Evolutionary conservation across 2,797 vertebrate species (phyloP).

Genomic region (Taeniopygia guttata): DNA sequence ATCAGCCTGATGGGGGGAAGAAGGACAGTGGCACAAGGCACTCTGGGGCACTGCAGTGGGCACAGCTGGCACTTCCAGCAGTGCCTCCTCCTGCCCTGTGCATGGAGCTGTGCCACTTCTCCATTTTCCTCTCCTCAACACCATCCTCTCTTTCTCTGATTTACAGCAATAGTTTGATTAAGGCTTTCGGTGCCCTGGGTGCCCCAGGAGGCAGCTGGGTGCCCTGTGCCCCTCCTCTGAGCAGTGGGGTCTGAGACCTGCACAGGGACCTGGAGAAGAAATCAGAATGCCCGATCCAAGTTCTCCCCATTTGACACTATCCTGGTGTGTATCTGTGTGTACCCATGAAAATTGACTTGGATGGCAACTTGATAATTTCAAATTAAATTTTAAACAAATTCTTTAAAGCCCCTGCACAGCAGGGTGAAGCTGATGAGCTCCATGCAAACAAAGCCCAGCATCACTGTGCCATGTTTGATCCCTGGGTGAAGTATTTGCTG

Average conservation of each 20-base stretch:
- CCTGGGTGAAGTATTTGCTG: background rate
- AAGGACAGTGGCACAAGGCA: fast-evolving
- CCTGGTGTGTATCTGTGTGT: background rate
- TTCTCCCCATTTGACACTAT: fast-evolving
- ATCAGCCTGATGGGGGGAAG: fast-evolving
- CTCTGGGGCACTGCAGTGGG: background rate
- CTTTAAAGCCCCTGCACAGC: background rate
- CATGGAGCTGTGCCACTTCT: fast-evolving
- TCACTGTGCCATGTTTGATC: fast-evolving
- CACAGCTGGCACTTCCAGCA: background rate
- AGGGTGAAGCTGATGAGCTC: background rate
- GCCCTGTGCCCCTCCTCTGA: background rate
- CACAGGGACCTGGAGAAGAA: background rate
- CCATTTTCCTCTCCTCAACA: fast-evolving
- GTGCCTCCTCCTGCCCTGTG: background rate
- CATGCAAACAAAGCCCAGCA: background rate
- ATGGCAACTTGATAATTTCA: background rate
- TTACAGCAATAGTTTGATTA: background rate
- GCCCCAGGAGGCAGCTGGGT: background rate
- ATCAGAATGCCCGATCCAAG: fast-evolving
- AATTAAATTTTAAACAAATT: background rate
- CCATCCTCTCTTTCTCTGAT: background rate
- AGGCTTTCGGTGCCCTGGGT: background rate
- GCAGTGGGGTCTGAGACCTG: background rate
- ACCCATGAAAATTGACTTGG: background rate